A percentile compares a stretch with the other conserved stretches of the same genome.
These are phyloP conservation scores for Anas platyrhynchos DNA, from an alignment of 2,113 vertebrate species.

Conservation along the genomic window DNA sequence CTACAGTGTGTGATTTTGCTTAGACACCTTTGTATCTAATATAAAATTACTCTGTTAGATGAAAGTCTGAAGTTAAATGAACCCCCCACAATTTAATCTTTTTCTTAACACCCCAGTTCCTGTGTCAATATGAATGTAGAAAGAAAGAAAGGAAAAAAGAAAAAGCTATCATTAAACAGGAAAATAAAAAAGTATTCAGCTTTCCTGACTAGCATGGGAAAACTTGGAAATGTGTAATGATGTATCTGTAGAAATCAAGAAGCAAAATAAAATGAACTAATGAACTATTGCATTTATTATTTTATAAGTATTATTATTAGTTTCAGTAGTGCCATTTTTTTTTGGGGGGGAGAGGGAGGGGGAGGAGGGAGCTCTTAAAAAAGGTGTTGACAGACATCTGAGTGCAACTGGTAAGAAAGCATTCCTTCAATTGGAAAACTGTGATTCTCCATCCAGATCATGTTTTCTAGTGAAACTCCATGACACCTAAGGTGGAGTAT, in stretches of 20 bases:
- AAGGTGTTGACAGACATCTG: background rate
- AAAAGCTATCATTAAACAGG: background rate
- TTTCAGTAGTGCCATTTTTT: background rate
- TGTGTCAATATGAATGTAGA: background rate
- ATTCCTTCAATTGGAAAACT: background rate
- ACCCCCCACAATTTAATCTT: fast-evolving
- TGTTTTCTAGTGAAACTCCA: background rate
- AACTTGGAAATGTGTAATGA: fast-evolving
- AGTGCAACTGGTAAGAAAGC: background rate
- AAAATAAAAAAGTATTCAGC: background rate
- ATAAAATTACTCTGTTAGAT: background rate
- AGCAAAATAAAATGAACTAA: background rate
- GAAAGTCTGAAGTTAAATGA: background rate
- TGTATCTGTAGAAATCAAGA: background rate
- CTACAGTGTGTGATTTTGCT: background rate
- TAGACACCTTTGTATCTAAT: background rate
- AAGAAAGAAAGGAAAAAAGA: background rate
- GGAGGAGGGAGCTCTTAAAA: background rate
- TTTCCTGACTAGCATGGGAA: background rate
- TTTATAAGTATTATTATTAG: background rate
- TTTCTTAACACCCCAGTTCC: background rate
- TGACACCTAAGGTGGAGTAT: background rate
- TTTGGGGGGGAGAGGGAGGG: too few relatives aligned
- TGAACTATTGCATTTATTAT: background rate
- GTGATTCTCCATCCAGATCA: background rate